Base-by-base conservation (phyloP, 2,113 vertebrate genomes). In the zebrafish (Danio rerio) region DNA sequence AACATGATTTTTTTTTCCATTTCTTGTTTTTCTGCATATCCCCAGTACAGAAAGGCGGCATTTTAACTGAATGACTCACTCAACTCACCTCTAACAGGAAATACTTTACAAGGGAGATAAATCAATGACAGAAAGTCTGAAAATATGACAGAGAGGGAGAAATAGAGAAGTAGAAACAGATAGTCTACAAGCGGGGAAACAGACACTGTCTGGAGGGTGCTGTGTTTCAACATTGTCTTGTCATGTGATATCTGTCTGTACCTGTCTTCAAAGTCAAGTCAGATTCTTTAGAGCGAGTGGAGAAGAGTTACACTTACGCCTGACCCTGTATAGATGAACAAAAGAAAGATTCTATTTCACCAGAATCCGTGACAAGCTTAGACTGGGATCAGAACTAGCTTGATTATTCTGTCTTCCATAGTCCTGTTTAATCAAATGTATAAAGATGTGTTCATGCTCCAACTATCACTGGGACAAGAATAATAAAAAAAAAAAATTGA, bases 201-300 rank as follows among this genome's bases (percentile, higher is more conserved):
- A 42, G 71, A 70, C 40, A n/a, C 31, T 63, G 68, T 59, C 59
- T 59, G 77, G 69, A 82, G 68, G 55, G 55, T 77, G 71, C 66
- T 65, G 18, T 6, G 70, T 83, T 83, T 83, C 81, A 79, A 12
- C 42, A 52, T 52, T 5, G 20, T 71, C 42, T 74, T 79, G 75
- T 49, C 53, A 69, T 70, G 63, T 77, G 71, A 83, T 78, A 52
- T 83, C 71, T 49, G 49, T 71, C 81, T 40, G 45, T 59, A 20
- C 18, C 81, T 70, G 63, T 72, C 85, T 81, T 73, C 68, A 61
- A 70, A 63, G 72, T 86, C 85, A 76, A 65, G 50, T 42, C 43
- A 16, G 12, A 31, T 83, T 65, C 45, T 59, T 21, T 21, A n/a
- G 8, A 70, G 63, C 10, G 63, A 71, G 40, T 50, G 58, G 61